These are phyloP conservation scores for Choristoneura rosaceana DNA, from an alignment of 2,888 invertebrate genomes.

Conservation along the genomic window DNA sequence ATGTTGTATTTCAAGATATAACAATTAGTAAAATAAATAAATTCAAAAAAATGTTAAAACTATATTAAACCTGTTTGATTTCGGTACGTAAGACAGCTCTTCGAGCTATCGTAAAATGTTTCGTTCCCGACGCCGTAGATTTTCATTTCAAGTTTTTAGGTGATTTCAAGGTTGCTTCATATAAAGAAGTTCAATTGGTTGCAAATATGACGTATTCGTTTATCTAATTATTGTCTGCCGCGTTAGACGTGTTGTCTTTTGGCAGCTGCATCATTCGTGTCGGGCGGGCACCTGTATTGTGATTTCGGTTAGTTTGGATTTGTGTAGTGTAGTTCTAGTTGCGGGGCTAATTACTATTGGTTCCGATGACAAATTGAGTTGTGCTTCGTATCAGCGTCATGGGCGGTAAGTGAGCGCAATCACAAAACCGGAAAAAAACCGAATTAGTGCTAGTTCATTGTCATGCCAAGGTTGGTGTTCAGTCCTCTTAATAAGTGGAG, in stretches of 20 bases:
- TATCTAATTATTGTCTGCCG: constrained; percentile 73
- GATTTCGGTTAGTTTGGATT: constrained; percentile 24
- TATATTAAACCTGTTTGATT: constrained; percentile 49
- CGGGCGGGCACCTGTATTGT: constrained; percentile 33
- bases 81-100: constrained; percentile 62
- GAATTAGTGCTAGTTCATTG: constrained; percentile 37
- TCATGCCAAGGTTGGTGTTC: constrained; percentile 31
- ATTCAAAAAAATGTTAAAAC: constrained; percentile 50
- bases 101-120: constrained; percentile 48
- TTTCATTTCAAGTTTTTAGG: constrained; percentile 63
- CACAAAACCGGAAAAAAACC: constrained; percentile 36
- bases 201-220: constrained; percentile 64
- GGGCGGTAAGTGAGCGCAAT: constrained; percentile 71
- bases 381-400: constrained; percentile 63
- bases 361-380: constrained; percentile 63
- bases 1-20: constrained; percentile 30
- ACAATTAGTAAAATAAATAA: constrained; percentile 31
- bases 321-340: constrained; percentile 53
- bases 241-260: constrained; percentile 59
- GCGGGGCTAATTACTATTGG: constrained; percentile 58
- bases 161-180: constrained; percentile 75
- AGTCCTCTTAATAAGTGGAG: constrained; percentile 34
- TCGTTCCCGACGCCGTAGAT: constrained; percentile 54
- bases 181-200: constrained; percentile 59
- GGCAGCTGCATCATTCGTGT: constrained; percentile 48